These are phyloP conservation scores for Puntigrus tetrazona DNA, from an alignment of 2,113 vertebrate species.

Conservation along the genomic window DNA sequence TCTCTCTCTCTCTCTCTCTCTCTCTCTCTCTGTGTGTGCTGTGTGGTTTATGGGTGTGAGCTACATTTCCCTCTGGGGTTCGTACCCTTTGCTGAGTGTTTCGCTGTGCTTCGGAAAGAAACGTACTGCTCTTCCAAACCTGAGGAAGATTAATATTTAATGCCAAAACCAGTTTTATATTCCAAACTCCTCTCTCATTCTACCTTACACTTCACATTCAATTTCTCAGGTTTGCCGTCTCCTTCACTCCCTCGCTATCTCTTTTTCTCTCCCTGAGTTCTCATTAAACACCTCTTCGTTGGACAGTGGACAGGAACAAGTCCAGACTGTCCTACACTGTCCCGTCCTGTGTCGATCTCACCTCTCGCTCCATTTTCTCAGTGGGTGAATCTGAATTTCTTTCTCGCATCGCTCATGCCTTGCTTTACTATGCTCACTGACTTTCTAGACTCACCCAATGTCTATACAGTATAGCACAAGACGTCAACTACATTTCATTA, in stretches of 20 bases:
- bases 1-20: neutral
- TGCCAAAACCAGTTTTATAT: slow-evolving; percentile 38
- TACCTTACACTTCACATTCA: slow-evolving; percentile 22
- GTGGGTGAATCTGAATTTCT: neutral
- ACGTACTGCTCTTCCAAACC: slow-evolving; percentile 15
- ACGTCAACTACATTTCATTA: neutral
- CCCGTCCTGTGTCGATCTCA: slow-evolving; percentile 21
- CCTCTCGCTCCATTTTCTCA: slow-evolving; percentile 22
- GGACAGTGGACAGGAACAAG: slow-evolving; percentile 24
- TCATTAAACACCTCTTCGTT: slow-evolving; percentile 40
- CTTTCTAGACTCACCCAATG: neutral
- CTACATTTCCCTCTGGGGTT: neutral
- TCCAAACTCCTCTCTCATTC: neutral
- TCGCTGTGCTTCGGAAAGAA: slow-evolving; percentile 6
- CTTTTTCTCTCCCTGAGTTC: slow-evolving; percentile 20
- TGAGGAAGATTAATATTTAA: slow-evolving; percentile 55
- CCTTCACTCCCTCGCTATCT: slow-evolving; percentile 16
- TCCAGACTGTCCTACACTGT: slow-evolving; percentile 18
- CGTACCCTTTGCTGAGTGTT: neutral
- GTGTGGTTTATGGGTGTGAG: slow-evolving; percentile 12
- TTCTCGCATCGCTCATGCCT: neutral
- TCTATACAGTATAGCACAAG: neutral
- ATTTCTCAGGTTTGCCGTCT: slow-evolving; percentile 1
- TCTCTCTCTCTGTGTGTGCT: neutral
- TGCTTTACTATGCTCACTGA: neutral